Evolutionary conservation across 1,140 invertebrate species (phyloP).

Genomic region (Diprion similis): DNA sequence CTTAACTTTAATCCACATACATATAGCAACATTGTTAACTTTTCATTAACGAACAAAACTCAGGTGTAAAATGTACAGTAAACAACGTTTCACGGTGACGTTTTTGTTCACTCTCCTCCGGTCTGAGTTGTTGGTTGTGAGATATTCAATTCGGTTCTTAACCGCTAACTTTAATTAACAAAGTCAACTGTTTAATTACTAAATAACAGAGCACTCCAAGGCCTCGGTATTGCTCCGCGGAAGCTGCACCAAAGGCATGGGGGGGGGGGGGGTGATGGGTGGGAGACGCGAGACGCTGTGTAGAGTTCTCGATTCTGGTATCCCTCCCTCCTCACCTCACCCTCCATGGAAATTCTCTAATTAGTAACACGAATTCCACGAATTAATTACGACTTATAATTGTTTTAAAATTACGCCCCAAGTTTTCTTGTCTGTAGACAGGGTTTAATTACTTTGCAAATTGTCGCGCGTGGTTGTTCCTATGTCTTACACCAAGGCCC

Average conservation of each 20-base stretch:
- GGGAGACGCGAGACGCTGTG: no score
- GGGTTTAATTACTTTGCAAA: slow-evolving; percentile 1
- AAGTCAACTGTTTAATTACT: slow-evolving; percentile 6
- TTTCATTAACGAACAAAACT: no score
- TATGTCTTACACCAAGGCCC: no score
- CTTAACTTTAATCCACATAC: no score
- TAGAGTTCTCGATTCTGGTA: not conserved
- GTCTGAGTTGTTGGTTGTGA: not conserved
- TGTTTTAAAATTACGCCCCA: not conserved
- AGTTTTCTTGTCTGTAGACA: not conserved
- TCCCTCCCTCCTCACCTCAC: not conserved
- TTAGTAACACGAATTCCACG: slow-evolving; percentile 2
- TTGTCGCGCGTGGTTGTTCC: no score
- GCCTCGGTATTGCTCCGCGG: no score
- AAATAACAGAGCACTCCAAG: not conserved
- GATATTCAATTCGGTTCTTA: not conserved
- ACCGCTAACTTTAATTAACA: slow-evolving; percentile 5
- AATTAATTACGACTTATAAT: not conserved
- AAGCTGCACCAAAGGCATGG: no score
- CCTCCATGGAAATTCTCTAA: not conserved
- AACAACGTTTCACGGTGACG: no score
- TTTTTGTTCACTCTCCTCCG: no score
- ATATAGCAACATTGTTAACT: no score
- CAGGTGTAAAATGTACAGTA: no score
- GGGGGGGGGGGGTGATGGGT: no score